phyloP scores from a whole-genome alignment of 2,888 invertebrate genomes.

The Leptinotarsa peninsularis region DNA sequence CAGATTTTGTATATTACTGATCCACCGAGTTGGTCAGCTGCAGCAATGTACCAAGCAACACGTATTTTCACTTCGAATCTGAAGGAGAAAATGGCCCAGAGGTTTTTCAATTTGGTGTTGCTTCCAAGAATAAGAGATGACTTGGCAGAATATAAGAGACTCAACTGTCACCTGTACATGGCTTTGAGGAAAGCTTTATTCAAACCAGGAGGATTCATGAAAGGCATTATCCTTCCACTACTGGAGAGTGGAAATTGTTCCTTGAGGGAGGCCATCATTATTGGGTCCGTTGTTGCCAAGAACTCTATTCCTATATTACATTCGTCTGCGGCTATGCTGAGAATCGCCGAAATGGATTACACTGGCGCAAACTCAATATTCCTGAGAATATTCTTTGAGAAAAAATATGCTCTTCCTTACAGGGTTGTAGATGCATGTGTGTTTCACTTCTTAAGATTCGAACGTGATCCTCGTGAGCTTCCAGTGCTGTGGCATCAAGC shows the following conservation, averaged over 20 bases:
- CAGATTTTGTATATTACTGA: conserved; percentile 66
- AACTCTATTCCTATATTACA: conserved; percentile 95
- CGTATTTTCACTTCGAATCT: conserved; percentile 97
- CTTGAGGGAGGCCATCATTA: conserved; percentile 93
- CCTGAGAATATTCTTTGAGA: conserved; percentile 92
- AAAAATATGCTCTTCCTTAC: conserved; percentile 97
- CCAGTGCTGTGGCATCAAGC: conserved; percentile 99
- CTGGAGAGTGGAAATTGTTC: conserved; percentile 93
- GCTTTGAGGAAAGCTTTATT: conserved; percentile 92
- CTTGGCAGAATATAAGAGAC: conserved; percentile 91
- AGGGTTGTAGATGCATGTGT: conserved; percentile 95
- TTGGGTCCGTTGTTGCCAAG: conserved; percentile 91
- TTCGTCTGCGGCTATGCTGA: conserved; percentile 93
- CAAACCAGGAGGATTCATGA: conserved; percentile 98
- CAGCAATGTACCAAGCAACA: conserved; percentile 96
- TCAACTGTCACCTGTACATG: conserved; percentile 97
- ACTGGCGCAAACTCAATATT: conserved; percentile 97
- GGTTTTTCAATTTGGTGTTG: conserved; percentile 93
- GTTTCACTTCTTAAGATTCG: conserved; percentile 92
- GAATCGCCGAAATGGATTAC: conserved; percentile 98
- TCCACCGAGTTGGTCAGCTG: conserved; percentile 97
- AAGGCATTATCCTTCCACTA: conserved; percentile 80
- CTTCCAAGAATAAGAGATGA: conserved; percentile 95
- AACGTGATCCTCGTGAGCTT: conserved; percentile 82
- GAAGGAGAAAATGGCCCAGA: conserved; percentile 95